Evolutionary conservation across 2,113 vertebrate species (phyloP), one percentile per base, ranked within the genome.

Genomic region (Coptodon bakossiorum): DNA sequence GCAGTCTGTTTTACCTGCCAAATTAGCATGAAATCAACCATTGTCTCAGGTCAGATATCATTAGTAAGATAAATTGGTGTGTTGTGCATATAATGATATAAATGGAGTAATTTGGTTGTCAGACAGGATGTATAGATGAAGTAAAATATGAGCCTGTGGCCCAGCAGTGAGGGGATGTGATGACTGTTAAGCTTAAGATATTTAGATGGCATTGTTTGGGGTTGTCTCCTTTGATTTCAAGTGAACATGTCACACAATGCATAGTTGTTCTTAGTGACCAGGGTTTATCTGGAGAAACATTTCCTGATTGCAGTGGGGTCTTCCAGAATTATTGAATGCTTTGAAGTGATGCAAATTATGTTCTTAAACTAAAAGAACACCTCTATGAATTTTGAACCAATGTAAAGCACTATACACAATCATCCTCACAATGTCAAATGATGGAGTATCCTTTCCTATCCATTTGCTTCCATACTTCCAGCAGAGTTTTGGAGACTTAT

Each of bases 401-500:
- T 19, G 14, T 2, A 1, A 48, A 76, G 4, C 14, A 11, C 40
- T 17, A 0, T 2, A 17, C 13, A 7, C 68, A 22, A 14, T 14
- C 22, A 29, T 10, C 22, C 14, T 48, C 9, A 45, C 13, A 9
- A 45, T 45, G 13, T 43, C 13, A 45, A 27, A 45, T 45, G 68
- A 73, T 43, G 5, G 68, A 27, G 8, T 73, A 0, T 9, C 9
- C 9, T 73, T 73, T 45, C 14, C 14, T 43, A 43, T 43, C 40
- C 40, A 4, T 56, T 56, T 56, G 22, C 53, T 27, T 73, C 22
- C 38, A 1, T 16, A 73, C 66, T 9, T 22, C 13, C 38, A 73
- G 22, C 13, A 73, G 34, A 66, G 66, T 73, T 73, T 73, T 22
- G 27, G 13, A 43, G n/a, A 71, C 5, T 73, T 73, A 6, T 9